Conservation (phyloP, 2,888 invertebrate species). For the Subacronicta megacephala region DNA sequence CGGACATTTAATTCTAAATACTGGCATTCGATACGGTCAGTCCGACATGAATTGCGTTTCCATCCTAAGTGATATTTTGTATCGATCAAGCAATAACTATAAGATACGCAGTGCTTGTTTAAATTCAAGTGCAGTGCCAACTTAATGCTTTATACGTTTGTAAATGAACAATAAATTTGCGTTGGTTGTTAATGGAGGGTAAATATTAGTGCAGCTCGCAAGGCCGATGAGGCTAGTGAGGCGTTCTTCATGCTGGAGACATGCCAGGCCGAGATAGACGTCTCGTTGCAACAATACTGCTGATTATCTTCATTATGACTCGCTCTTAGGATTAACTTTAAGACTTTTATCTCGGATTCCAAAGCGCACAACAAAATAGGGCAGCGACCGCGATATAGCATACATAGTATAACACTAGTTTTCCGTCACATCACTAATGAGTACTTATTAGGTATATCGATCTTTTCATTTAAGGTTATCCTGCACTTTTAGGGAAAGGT, state of each 20-base stretch:
- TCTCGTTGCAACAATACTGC: constrained; percentile 62
- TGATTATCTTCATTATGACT: constrained; percentile 74
- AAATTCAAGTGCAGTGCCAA: constrained; percentile 54
- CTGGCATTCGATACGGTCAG: constrained; percentile 7
- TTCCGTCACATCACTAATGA: constrained; percentile 1
- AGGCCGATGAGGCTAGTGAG: constrained; percentile 47
- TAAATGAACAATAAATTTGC: constrained; percentile 64
- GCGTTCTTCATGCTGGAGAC: constrained; percentile 61
- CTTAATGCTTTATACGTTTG: constrained; percentile 54
- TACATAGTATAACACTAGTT: neutral
- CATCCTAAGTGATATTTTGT: constrained; percentile 14
- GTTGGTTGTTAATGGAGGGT: constrained; percentile 63
- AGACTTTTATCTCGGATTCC: constrained; percentile 38
- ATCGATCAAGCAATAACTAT: constrained; percentile 33
- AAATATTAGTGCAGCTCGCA: constrained; percentile 65
- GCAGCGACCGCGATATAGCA: neutral
- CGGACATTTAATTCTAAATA: constrained; percentile 24
- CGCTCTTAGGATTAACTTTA: constrained; percentile 51
- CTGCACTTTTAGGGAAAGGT: no score
- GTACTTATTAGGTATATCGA: no score
- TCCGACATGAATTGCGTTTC: constrained; percentile 3
- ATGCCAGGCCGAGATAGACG: constrained; percentile 64
- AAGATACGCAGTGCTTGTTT: constrained; percentile 23
- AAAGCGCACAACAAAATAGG: constrained; percentile 30
- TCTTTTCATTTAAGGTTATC: no score